Evolutionary conservation across 53 echinoderm and acorn worm genomes (phyloP), one percentile per base, ranked within the genome.

Genomic region (Henricia sp.): DNA sequence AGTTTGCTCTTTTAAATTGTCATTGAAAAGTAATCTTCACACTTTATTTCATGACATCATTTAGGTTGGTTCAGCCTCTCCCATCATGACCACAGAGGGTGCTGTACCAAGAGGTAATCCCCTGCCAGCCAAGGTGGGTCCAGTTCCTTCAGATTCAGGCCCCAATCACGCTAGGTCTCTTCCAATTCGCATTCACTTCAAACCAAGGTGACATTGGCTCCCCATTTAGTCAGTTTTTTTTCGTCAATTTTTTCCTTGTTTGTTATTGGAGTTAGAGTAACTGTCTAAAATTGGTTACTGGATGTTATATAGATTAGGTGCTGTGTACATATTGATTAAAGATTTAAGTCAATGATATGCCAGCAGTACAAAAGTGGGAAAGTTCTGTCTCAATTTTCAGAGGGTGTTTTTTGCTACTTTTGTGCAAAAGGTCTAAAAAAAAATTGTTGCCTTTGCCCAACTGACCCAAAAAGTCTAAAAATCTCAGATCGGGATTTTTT

Each of bases 201-300:
- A 89, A 89, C 83, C 73, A 23, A 89, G 89, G 89, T 89, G 83
- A 89, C 89, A 53, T 54, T 73, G 51, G 89, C 89, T 68, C 38
- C 52, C 50, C 35, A 52, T 52, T 67, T 86, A 86, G 86, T n/a
- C n/a, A 35, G 6, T 26, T 63, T 43, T 50, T 32, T 77, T 17
- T 64, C 56, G 32, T 62, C 20, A 17, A 19, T n/a, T 75, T 24
- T 39, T 54, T 48, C 10, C n/a, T n/a, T n/a, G n/a, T 64, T 32
- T 63, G 32, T 56, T 57, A 32, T 63, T 80, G 80, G 36, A n/a
- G 33, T 80, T 17, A 48, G 50, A 46, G 62, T 23, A 42, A 17
- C 34, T 4, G 4, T 60, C 29, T n/a, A n/a, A n/a, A n/a, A n/a
- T n/a, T n/a, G n/a, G 20, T 60, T 60, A 9, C 33, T 32, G 27